Conservation (phyloP, 1,140 invertebrate species). For the Charaxes varanes region DNA sequence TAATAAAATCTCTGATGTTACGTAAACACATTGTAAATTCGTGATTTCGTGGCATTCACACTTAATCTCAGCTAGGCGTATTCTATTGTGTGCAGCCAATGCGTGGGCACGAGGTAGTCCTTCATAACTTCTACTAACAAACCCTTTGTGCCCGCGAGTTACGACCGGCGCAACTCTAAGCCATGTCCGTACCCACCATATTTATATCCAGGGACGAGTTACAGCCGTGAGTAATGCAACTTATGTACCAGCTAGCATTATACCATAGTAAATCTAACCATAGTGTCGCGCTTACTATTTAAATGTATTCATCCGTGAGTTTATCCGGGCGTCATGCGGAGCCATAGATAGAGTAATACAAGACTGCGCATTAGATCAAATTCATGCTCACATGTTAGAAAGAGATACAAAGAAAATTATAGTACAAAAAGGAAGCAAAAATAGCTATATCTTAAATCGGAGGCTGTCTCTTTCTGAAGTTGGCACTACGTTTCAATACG, state of each 20-base stretch:
- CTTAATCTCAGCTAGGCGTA: conserved; percentile 14
- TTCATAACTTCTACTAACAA: conserved; percentile 68
- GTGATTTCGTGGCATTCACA: too few relatives aligned
- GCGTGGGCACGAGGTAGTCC: conserved; percentile 49
- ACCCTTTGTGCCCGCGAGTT: conserved; percentile 58
- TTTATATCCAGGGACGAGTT: conserved; percentile 60
- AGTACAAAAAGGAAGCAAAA: too few relatives aligned
- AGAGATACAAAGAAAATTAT: too few relatives aligned
- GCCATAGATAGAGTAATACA: too few relatives aligned
- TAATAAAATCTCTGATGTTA: too few relatives aligned
- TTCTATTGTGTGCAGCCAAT: conserved; percentile 10
- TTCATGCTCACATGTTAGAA: too few relatives aligned
- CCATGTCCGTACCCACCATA: conserved; percentile 50
- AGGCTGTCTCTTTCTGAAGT: too few relatives aligned
- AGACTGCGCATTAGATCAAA: too few relatives aligned
- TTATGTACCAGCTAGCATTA: conserved; percentile 63
- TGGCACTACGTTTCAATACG: too few relatives aligned
- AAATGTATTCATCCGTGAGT: conserved; percentile 68
- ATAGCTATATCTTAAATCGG: too few relatives aligned
- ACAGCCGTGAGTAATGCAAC: conserved; percentile 58
- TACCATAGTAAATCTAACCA: conserved; percentile 58
- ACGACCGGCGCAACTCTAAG: conserved; percentile 42
- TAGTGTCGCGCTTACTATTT: conserved; percentile 67
- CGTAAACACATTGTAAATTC: too few relatives aligned
- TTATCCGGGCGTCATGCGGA: conserved; percentile 62